Conservation (phyloP, 2,797 vertebrate genomes). For the Sylvia borin region DNA sequence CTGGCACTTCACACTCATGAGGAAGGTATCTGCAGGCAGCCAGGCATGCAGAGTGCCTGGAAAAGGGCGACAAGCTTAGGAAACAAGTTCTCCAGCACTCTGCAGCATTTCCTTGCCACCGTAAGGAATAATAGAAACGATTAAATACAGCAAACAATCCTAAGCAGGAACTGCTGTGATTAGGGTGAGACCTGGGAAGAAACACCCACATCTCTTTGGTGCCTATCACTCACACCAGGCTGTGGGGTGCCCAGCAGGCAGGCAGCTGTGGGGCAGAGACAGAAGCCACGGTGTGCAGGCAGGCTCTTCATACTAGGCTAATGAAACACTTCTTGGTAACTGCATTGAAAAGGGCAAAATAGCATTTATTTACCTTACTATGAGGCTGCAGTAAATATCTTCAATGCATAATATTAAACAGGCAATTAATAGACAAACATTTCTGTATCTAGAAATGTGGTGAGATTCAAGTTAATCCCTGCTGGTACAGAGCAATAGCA, state of each 20-base stretch:
- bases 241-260: not conserved
- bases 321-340: not conserved
- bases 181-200: not conserved
- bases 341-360: not conserved
- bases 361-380: slow-evolving; percentile 51
- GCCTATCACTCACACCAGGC: not conserved
- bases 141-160: slow-evolving; percentile 22
- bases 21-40: not conserved
- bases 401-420: slow-evolving; percentile 52
- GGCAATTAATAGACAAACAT: slow-evolving; percentile 59
- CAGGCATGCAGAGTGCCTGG: not conserved
- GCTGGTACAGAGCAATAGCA: slow-evolving; percentile 17
- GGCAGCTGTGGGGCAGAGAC: not conserved
- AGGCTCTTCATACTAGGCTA: not conserved
- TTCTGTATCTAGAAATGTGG: slow-evolving; percentile 46
- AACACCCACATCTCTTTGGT: not conserved
- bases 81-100: slow-evolving; percentile 20
- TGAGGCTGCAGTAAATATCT: slow-evolving; percentile 35
- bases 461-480: slow-evolving; percentile 51
- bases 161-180: not conserved
- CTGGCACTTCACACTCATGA: not conserved
- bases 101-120: not conserved
- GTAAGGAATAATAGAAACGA: not conserved
- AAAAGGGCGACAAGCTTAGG: not conserved
- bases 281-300: not conserved